These are phyloP conservation scores for Falco peregrinus DNA, from an alignment of 2,797 vertebrate species.

Conservation along the genomic window DNA sequence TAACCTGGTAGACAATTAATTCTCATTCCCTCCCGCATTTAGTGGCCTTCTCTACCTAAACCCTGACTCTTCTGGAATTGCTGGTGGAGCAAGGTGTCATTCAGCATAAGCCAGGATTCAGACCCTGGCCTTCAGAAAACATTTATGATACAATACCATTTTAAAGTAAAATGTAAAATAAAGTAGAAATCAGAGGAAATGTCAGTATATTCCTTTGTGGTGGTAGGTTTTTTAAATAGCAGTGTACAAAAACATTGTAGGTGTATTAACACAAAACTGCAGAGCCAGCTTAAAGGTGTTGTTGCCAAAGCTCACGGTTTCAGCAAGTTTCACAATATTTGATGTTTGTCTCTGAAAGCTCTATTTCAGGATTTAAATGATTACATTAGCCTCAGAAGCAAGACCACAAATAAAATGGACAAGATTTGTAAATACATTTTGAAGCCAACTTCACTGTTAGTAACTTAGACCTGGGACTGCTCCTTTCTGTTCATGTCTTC, in stretches of 20 bases:
- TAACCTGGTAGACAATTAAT: neutral
- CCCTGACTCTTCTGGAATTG: neutral
- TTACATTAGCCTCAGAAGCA: neutral
- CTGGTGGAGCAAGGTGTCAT: neutral
- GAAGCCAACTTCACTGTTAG: neutral
- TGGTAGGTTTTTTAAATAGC: neutral
- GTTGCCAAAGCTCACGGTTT: neutral
- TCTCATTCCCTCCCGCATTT: neutral
- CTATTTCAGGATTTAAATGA: neutral
- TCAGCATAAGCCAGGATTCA: neutral
- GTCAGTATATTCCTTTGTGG: neutral
- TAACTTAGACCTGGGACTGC: neutral
- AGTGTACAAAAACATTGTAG: neutral
- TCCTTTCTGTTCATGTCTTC: neutral
- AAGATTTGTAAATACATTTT: neutral
- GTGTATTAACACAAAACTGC: neutral
- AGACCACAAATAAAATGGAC: neutral
- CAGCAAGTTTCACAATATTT: slow-evolving; percentile 22
- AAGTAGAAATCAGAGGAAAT: neutral
- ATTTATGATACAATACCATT: neutral
- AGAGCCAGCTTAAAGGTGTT: neutral
- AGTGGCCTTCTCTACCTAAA: neutral
- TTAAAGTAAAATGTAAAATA: neutral
- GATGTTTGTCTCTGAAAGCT: neutral
- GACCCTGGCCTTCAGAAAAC: neutral